Conservation (phyloP, 2,113 vertebrate species). For the Amazona vittata region DNA sequence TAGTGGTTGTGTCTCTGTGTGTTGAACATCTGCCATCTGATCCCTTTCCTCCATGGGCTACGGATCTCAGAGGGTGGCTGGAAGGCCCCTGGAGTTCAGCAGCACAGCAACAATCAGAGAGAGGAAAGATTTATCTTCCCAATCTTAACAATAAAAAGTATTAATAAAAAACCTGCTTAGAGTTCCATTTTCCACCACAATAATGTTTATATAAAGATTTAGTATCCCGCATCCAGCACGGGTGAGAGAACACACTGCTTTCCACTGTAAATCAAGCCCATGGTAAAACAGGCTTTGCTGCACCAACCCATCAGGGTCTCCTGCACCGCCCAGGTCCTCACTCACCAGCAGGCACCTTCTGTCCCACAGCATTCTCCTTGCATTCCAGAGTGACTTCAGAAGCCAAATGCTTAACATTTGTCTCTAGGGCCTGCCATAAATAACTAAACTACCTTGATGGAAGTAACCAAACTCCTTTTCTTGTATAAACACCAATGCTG, state of each 20-base stretch:
- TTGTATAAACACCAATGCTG: neutral
- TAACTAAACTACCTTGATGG: neutral
- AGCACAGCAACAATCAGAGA: neutral
- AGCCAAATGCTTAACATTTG: neutral
- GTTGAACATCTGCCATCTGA: neutral
- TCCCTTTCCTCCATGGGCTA: neutral
- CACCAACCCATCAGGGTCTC: neutral
- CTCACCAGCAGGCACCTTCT: neutral
- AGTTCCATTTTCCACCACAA: neutral
- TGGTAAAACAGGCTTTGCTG: fast-evolving
- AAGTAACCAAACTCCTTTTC: neutral
- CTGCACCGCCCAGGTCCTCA: neutral
- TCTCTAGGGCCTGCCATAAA: neutral
- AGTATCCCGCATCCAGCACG: neutral
- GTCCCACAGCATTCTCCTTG: neutral
- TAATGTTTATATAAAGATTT: neutral
- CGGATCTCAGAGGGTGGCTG: neutral
- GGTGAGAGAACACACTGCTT: neutral
- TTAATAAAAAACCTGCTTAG: neutral
- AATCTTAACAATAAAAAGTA: neutral
- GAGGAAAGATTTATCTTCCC: neutral
- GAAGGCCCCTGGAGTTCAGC: neutral
- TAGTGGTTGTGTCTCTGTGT: neutral
- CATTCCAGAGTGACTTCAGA: neutral
- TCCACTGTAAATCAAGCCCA: neutral